Evolutionary conservation across 2,797 vertebrate species (phyloP), one percentile per base, ranked within the genome.

Genomic region (Apodemus agrarius): DNA sequence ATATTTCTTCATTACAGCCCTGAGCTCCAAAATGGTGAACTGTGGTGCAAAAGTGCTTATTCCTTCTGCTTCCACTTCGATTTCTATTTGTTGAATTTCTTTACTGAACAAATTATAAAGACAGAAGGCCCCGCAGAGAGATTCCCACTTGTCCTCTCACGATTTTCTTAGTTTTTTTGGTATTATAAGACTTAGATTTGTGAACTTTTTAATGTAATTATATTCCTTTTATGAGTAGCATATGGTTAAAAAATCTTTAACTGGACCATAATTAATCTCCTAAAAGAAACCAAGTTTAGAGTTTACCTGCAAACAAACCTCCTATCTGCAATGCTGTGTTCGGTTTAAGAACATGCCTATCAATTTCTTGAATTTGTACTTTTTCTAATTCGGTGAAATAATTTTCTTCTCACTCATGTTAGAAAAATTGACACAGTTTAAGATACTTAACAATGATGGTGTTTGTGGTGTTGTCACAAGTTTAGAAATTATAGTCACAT

Each of bases 11-110:
- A 67, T 80, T 96, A 93, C 0, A 67, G 46, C 21, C 78, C 31
- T 92, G 82, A 65, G 52, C 57, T 90, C 37, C 80, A 59, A 85
- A 46, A 88, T 69, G 34, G 46, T 61, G 65, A 91, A 93, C 21
- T 90, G 76, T 5, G 54, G 0, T 65, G 54, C 52, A 90, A 95
- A 90, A 65, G 10, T 37, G 31, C 82, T 54, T 54, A 74, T 31
- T 81, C 26, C 75, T 83, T 90, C 74, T 79, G 84, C 29, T 93
- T 96, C 92, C n/a, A 87, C 74, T 65, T 94, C 87, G 37, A 93
- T 76, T 90, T 91, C 29, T 90, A 72, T 79, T 86, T 93, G 22
- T 86, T 96, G 43, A 72, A 37, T 63, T 72, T 81, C 65, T 91
- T 78, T 91, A 85, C 57, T 85, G 7, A 94, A 80, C 10, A 57